These are phyloP conservation scores for Zeus faber DNA, from an alignment of 2,113 vertebrate genomes.

Conservation along the genomic window DNA sequence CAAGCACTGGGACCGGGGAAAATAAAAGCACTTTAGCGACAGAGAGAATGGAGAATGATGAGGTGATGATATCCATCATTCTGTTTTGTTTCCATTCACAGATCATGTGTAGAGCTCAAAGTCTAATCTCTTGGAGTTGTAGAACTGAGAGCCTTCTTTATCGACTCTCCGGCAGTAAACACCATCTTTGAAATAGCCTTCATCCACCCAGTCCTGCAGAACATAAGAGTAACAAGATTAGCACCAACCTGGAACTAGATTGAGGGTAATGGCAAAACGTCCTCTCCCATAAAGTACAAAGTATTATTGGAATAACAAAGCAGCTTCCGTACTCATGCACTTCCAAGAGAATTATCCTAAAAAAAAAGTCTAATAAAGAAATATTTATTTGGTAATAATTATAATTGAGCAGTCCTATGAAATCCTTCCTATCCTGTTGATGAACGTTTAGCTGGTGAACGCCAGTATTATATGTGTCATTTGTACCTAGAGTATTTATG, in stretches of 20 bases:
- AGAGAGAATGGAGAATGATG: conserved; percentile 1
- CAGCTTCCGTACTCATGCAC: neutral
- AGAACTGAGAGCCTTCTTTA: conserved; percentile 81
- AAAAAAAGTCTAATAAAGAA: no score
- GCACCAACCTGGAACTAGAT: conserved; percentile 6
- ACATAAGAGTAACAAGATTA: conserved; percentile 36
- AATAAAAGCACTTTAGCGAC: conserved; percentile 13
- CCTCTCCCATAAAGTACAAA: neutral
- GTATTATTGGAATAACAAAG: neutral
- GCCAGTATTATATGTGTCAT: no score
- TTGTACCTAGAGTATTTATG: no score
- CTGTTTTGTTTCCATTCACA: neutral
- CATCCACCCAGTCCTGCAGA: conserved; percentile 85
- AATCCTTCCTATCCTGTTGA: no score
- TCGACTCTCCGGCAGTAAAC: conserved; percentile 86
- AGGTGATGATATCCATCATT: neutral
- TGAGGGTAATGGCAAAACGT: neutral
- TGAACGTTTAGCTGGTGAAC: no score
- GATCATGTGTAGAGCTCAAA: conserved; percentile 85
- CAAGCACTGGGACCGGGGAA: neutral
- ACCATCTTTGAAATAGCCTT: conserved; percentile 85
- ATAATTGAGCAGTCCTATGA: no score
- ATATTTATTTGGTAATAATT: no score
- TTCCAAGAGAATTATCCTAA: no score
- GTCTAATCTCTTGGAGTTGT: conserved; percentile 87